Percentiles rank a stretch among this genome's conserved stretches.
Evolutionary conservation across 2,888 invertebrate species (phyloP).

Genomic region (Heliothis peltigera): DNA sequence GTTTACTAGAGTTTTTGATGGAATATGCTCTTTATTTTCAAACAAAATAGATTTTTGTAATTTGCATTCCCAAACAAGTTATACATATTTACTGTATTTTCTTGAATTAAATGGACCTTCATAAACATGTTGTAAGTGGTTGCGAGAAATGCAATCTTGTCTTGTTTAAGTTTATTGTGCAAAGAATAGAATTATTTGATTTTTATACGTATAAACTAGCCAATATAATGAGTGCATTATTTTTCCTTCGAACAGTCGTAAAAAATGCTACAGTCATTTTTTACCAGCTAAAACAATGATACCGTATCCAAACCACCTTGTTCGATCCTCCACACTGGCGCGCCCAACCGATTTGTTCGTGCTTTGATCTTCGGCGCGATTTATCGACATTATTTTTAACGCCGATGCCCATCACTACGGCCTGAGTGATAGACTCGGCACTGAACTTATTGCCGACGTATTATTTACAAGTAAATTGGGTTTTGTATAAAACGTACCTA

Average conservation of each 20-base stretch:
- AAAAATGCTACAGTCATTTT: background rate
- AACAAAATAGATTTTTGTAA: too few relatives aligned
- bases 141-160: too few relatives aligned
- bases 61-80: too few relatives aligned
- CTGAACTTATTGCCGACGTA: constrained; percentile 67
- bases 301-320: constrained; percentile 66
- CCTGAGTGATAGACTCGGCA: constrained; percentile 80
- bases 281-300: background rate
- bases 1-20: background rate
- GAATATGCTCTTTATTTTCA: background rate
- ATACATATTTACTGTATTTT: too few relatives aligned
- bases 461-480: constrained; percentile 63
- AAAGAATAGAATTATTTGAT: too few relatives aligned
- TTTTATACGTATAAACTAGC: too few relatives aligned
- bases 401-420: constrained; percentile 85
- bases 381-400: constrained; percentile 90
- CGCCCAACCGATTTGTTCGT: constrained; percentile 87
- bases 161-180: too few relatives aligned
- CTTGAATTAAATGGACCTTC: too few relatives aligned
- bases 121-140: too few relatives aligned
- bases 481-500: constrained; percentile 40
- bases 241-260: too few relatives aligned
- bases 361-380: constrained; percentile 88
- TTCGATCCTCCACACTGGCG: constrained; percentile 61
- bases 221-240: too few relatives aligned